Evolutionary conservation across 1,140 invertebrate genomes (phyloP), one percentile per base, ranked within the genome.

Genomic region (Drosophila pseudoananassae): DNA sequence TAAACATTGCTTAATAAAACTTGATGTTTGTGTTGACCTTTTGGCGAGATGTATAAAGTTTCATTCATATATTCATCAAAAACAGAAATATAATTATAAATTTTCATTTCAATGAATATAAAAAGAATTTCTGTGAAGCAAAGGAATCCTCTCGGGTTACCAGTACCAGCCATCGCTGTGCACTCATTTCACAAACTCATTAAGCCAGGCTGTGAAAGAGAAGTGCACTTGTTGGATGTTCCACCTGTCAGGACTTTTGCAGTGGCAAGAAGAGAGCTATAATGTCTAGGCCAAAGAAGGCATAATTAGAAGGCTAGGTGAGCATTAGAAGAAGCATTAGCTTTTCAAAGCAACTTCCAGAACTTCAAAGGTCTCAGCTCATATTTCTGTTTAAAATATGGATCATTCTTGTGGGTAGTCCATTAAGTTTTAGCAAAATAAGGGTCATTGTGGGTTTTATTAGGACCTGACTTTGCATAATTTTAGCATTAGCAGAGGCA

Each of bases 221-320:
- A 53, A 38, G 15, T 61, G 50, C 58, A 40, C 23, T 40, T 23
- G 9, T 27, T 38, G 58, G 51, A 43, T 43, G 14, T 43, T 43
- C 6, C 15, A 43, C 40, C 40, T 60, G 17, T 59, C 40, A 47
- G 17, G 38, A 25, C 17, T 17, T 31, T 63, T 25, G 25, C 59
- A 45, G 53, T 7, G 20, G 27, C 17, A 45, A n/a, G 20, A 12
- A 25, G 53, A 17, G 43, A 58, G 29, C 31, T 17, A 23, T 12
- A 33, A 17, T 8, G 6, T 17, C 27, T 15, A 25, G 31, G 17
- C 5, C 14, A 5, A 23, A n/a, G n/a, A 25, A n/a, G n/a, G n/a
- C n/a, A n/a, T 45, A 10, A 25, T 58, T 27, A 14, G 20, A 33
- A 25, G 20, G 4, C 17, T 33, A 25, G 38, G 29, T 25, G 23